Percentiles rank a stretch among this genome's conserved stretches.
These are phyloP conservation scores for Prosapia bicincta DNA, from an alignment of 2,888 invertebrate species.

Conservation along the genomic window DNA sequence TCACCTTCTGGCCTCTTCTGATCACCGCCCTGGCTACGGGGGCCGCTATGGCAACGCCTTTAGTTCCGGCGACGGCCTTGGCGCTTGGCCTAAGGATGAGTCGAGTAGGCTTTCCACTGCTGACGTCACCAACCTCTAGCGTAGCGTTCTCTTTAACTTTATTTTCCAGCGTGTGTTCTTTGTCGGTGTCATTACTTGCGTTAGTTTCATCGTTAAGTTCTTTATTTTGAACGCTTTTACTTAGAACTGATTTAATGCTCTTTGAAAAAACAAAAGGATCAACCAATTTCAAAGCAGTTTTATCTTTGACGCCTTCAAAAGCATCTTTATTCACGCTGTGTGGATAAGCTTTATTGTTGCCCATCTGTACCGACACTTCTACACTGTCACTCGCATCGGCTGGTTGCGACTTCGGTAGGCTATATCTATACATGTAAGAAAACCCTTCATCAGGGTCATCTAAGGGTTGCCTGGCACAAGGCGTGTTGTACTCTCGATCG, in stretches of 20 bases:
- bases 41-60: constrained; percentile 66
- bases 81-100: constrained; percentile 60
- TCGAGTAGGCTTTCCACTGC: background rate
- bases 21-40: constrained; percentile 65
- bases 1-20: constrained; percentile 56
- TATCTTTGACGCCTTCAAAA: background rate
- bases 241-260: background rate
- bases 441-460: constrained; percentile 11
- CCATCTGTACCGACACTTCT: constrained; percentile 12
- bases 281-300: background rate
- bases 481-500: background rate
- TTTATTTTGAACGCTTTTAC: no score
- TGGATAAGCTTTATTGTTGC: background rate
- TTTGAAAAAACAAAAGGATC: background rate
- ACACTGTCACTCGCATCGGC: constrained; percentile 2
- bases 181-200: background rate
- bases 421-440: constrained; percentile 16
- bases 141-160: background rate
- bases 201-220: background rate
- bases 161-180: background rate
- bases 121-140: background rate
- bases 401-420: background rate
- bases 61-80: constrained; percentile 60
- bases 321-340: background rate
- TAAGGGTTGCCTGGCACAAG: background rate